Conservation (phyloP, 2,113 vertebrate genomes). For the Otis tarda region DNA sequence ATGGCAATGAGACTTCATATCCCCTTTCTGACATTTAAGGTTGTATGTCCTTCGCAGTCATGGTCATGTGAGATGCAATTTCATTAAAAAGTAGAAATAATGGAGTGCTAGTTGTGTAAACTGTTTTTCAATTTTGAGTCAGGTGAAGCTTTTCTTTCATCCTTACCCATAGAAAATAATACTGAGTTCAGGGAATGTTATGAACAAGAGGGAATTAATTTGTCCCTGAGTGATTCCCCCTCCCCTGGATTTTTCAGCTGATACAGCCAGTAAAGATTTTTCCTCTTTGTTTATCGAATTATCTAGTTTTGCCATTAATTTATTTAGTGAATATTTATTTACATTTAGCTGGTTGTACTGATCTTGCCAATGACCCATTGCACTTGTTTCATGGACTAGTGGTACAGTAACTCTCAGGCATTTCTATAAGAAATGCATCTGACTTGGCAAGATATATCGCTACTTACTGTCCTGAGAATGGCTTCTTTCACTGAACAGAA, state of each 20-base stretch:
- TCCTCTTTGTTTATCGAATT: background rate
- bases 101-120: background rate
- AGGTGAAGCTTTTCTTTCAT: background rate
- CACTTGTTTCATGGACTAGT: background rate
- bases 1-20: background rate
- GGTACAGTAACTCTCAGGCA: background rate
- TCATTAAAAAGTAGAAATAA: background rate
- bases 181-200: background rate
- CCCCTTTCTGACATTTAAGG: background rate
- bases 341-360: background rate
- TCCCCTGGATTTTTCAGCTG: background rate
- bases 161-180: background rate
- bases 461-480: background rate
- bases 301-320: background rate
- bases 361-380: background rate
- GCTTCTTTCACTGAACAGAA: background rate
- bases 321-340: background rate
- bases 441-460: background rate
- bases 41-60: accelerated
- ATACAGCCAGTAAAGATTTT: background rate
- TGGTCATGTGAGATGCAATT: background rate
- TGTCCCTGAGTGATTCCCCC: background rate
- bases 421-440: background rate
- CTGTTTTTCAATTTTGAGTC: background rate
- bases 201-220: background rate